Conservation (phyloP, 2,888 invertebrate species). For the Mesorhabditis belari region DNA sequence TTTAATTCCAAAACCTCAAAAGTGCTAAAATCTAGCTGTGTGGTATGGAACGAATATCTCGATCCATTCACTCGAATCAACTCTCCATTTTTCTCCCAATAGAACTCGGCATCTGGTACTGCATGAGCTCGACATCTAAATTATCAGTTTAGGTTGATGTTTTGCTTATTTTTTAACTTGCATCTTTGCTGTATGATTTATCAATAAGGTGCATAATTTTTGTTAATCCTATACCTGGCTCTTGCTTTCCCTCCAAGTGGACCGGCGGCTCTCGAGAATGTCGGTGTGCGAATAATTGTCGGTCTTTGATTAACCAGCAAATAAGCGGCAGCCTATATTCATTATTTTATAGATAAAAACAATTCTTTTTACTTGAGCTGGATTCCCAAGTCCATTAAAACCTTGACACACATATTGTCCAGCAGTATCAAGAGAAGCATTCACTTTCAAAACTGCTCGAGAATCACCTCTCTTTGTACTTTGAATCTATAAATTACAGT, state of each 20-base stretch:
- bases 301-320: slow-evolving; percentile 45
- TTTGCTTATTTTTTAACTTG: too few relatives aligned
- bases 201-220: neutral
- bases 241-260: slow-evolving; percentile 14
- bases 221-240: neutral
- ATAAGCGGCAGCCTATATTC: slow-evolving; percentile 31
- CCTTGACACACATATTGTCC: slow-evolving; percentile 47
- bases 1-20: slow-evolving; percentile 28
- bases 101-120: slow-evolving; percentile 44
- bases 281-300: slow-evolving; percentile 23
- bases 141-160: too few relatives aligned
- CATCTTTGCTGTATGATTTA: too few relatives aligned
- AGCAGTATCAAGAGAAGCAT: slow-evolving; percentile 35
- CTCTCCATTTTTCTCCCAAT: slow-evolving; percentile 38
- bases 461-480: slow-evolving; percentile 12
- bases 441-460: slow-evolving; percentile 34
- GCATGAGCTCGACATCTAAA: slow-evolving; percentile 40
- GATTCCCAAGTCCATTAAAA: slow-evolving; percentile 45
- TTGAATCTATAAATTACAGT: neutral
- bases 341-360: too few relatives aligned
- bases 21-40: slow-evolving; percentile 40
- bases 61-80: slow-evolving; percentile 42
- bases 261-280: slow-evolving; percentile 36
- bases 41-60: slow-evolving; percentile 40
- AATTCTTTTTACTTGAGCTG: slow-evolving; percentile 12